Percentiles rank a stretch among this genome's conserved stretches.
Evolutionary conservation across 2,797 vertebrate genomes (phyloP).

Genomic region (Erethizon dorsatum): DNA sequence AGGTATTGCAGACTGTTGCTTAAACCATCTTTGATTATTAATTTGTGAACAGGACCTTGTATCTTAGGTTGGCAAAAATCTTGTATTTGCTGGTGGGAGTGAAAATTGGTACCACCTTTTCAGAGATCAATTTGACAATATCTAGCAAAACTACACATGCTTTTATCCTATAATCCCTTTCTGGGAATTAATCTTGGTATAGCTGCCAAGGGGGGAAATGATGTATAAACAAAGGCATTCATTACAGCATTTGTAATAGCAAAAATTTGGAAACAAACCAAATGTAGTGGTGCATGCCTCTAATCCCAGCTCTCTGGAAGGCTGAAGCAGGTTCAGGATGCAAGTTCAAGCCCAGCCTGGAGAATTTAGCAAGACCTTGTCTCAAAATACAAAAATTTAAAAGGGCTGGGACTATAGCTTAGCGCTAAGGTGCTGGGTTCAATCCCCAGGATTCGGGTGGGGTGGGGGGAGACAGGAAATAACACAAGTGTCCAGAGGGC

Average conservation of each 20-base stretch:
- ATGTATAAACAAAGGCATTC: neutral
- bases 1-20: neutral
- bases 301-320: neutral
- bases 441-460: neutral
- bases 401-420: neutral
- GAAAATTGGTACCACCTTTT: neutral
- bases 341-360: neutral
- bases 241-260: neutral
- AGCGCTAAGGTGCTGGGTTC: neutral
- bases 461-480: neutral
- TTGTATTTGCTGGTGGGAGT: neutral
- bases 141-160: neutral
- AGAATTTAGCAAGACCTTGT: neutral
- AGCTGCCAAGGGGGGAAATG: neutral
- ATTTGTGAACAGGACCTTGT: neutral
- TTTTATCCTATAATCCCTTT: neutral
- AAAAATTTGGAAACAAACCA: neutral
- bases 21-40: neutral
- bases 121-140: neutral
- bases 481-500: neutral
- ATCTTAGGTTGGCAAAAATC: neutral
- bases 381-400: neutral
- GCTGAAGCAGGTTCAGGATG: neutral
- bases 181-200: conserved; percentile 32
- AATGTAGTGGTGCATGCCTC: neutral